Evolutionary conservation across 2,797 vertebrate species (phyloP), one percentile per base, ranked within the genome.

Genomic region (Emys orbicularis): DNA sequence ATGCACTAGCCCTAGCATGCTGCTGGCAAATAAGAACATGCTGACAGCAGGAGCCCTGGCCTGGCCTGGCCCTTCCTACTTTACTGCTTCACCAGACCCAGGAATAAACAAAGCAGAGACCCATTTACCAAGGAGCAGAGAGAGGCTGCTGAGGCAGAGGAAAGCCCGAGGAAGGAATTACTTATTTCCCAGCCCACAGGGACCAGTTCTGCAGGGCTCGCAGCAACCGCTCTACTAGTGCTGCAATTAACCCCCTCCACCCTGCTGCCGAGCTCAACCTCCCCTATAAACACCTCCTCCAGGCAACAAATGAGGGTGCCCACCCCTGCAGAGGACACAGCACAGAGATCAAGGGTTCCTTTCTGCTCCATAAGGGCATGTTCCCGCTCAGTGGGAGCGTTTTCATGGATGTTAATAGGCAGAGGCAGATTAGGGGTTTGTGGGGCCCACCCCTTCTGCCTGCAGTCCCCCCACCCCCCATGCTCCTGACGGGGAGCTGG

Each of bases 111-210:
- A 79, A 76, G 37, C 86, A 25, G 16, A 81, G 80, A 13, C 52
- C 27, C 41, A 1, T 23, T 1, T 25, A 72, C 80, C 83, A 95
- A 87, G 65, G 86, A 97, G 95, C 95, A 93, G 94, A 97, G 96
- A 95, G 96, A 89, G 76, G 89, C 87, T 74, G 5, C 77, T 91
- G 80, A 80, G 11, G 50, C 44, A 3, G 56, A 81, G 83, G 87
- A 77, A 91, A 88, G 65, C 86, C 18, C 5, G 77, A 96, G 96
- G 93, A 97, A 97, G 92, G 92, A 97, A 96, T 96, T 94, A 91
- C 79, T 96, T 93, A 94, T 74, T 96, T 95, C 93, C 85, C 84
- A 93, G 92, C 91, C 94, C 57, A 23, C 31, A 52, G 93, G 96
- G 95, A 94, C 27, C 0, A 4, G 52, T 19, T 79, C 54, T 74